Evolutionary conservation across 1,140 invertebrate genomes (phyloP), one percentile per base, ranked within the genome.

Genomic region (Leptinotarsa texana): DNA sequence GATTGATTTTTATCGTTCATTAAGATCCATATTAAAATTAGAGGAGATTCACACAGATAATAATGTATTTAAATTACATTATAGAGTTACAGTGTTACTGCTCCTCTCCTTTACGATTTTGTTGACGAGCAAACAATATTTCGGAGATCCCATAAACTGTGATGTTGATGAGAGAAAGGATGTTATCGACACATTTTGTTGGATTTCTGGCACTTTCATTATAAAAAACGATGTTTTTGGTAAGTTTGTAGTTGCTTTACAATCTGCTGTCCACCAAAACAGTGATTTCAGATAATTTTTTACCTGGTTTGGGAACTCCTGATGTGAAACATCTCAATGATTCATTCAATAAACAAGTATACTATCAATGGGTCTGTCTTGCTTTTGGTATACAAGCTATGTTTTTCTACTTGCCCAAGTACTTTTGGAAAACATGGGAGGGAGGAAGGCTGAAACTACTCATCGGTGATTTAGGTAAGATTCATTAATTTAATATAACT

Each of bases 301-400:
- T 69, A 68, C 73, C 73, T 27, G 73, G 73, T 22, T 57, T 61
- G 51, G 74, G 74, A 15, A 13, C 66, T 49, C 24, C 63, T n/a
- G 33, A 24, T 27, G 2, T 18, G 6, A 72, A 61, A 57, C n/a
- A 18, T 47, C 21, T 71, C 3, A 17, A 0, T 18, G 15, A 47
- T 75, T 71, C 89, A 17, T 57, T 57, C 17, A 57, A 57, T n/a
- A 92, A 79, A 86, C 90, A 78, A 87, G 89, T 24, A 63, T 96
- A 96, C 85, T 97, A 96, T 84, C 95, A 96, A 85, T 96, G 94
- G 94, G 92, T 96, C 1, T 93, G 93, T 62, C 90, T 96, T 79
- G 89, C 95, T 3, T 87, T 96, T 24, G 89, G 95, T 21, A 89
- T 96, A 27, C 94, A 97, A 86, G 91, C 93, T 17, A 86, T 92